Percentiles rank a stretch among this genome's conserved stretches.
Evolutionary conservation across 2,113 vertebrate species (phyloP).

Genomic region (Rhegmatorhina hoffmannsi): DNA sequence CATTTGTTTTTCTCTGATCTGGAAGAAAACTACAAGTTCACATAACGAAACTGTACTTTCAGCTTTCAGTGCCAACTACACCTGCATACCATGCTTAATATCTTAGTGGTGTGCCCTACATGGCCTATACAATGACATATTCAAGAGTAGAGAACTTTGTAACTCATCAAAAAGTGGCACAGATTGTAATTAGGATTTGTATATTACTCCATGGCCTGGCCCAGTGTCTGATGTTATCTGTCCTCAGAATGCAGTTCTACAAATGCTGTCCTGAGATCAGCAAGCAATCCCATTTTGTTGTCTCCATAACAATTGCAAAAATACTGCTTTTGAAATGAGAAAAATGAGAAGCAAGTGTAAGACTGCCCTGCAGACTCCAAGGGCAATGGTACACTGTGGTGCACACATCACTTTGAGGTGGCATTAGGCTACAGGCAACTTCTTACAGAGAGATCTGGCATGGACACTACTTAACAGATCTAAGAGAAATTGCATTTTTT

Average conservation of each 20-base stretch:
- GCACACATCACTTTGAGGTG: background rate
- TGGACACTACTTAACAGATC: background rate
- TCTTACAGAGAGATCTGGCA: background rate
- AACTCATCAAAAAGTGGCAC: background rate
- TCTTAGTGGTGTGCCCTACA: background rate
- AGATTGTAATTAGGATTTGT: background rate
- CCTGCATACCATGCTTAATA: background rate
- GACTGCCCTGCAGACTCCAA: background rate
- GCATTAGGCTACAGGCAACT: background rate
- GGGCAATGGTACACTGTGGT: background rate
- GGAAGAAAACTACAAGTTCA: constrained; percentile 45
- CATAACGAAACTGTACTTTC: background rate
- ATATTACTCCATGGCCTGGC: background rate
- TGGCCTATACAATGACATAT: background rate
- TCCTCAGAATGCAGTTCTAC: background rate
- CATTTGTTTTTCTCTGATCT: constrained; percentile 39
- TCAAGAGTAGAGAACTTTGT: background rate
- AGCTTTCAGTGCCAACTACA: background rate
- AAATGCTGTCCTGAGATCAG: background rate
- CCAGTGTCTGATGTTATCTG: background rate
- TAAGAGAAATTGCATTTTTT: background rate
- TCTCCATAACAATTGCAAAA: background rate
- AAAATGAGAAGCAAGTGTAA: background rate
- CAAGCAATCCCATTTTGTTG: background rate
- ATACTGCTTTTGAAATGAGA: background rate